Evolutionary conservation across 2,113 vertebrate genomes (phyloP), one percentile per base, ranked within the genome.

Genomic region (Aegotheles bennettii): DNA sequence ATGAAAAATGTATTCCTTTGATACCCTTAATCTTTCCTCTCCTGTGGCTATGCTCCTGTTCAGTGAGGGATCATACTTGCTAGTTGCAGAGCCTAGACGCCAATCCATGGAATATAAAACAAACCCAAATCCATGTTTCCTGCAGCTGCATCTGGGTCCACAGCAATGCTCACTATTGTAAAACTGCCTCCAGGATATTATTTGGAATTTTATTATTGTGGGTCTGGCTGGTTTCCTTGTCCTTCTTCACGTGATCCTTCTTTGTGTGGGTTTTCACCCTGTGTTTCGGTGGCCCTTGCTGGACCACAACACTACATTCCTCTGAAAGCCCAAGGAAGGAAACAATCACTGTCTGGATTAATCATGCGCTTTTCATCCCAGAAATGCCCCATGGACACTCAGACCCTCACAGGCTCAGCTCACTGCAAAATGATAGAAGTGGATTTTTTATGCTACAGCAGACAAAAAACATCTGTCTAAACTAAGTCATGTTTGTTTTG

Each of bases 21-120:
- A 97, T 95, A 90, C 61, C 9, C 81, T 84, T 97, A 97, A 97
- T 97, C 95, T 95, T 95, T 88, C 82, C 87, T 91, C 86, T 96
- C 95, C 96, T 80, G 94, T 92, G 95, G 92, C 89, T 96, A 69
- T 77, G 78, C 83, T 92, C 38, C 90, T 93, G 91, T 96, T 97
- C 95, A 94, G 40, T 56, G 43, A 81, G 61, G 93, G 94, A 93
- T 93, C 84, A 69, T 70, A 70, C 94, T 96, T 86, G 59, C 78
- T 71, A 71, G 91, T 85, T 90, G 40, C 86, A 86, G 57, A 93
- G 90, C 73, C 71, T 65, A 43, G 81, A 89, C 0, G 1, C 84
- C 95, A 95, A 50, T 70, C 71, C 84, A 71, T 20, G 61, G 68
- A 75, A 76, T 96, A 92, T 70, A 92, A 95, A 96, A 31, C 75